Conservation (phyloP, 1,140 invertebrate genomes). For the Acromyrmex echinatior region DNA sequence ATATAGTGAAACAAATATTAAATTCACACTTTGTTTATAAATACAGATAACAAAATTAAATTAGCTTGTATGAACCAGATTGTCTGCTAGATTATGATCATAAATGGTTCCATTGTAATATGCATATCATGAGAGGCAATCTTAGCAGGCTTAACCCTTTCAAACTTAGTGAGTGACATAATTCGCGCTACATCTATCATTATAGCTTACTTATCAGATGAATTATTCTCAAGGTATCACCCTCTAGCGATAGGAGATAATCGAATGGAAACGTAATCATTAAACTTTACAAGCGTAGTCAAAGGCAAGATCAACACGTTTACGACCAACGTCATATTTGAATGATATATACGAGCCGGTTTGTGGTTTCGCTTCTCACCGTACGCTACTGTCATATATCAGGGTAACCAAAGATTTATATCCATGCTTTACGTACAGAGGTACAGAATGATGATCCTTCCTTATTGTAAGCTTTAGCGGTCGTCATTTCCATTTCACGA, state of each 20-base stretch:
- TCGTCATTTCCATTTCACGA: neutral
- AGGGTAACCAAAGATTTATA: constrained; percentile 54
- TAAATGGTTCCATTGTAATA: constrained; percentile 50
- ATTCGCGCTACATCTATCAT: constrained; percentile 38
- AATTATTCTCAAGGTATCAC: neutral
- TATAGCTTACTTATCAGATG: constrained; percentile 28
- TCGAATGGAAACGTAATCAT: constrained; percentile 41
- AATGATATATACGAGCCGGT: constrained; percentile 57
- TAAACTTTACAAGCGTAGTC: constrained; percentile 29
- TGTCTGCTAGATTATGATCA: constrained; percentile 43
- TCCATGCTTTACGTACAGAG: neutral
- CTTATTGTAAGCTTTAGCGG: neutral
- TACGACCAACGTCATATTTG: constrained; percentile 38
- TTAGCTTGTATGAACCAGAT: neutral
- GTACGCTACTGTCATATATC: constrained; percentile 26
- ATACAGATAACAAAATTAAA: constrained; percentile 23
- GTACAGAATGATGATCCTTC: neutral
- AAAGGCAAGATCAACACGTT: constrained; percentile 42
- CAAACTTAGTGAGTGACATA: constrained; percentile 22
- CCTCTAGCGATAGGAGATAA: neutral
- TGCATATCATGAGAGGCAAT: constrained; percentile 32
- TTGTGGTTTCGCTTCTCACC: constrained; percentile 56
- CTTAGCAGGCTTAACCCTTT: constrained; percentile 42
- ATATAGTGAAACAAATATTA: neutral
- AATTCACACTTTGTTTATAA: constrained; percentile 12